Evolutionary conservation across 2,113 vertebrate species (phyloP), one percentile per base, ranked within the genome.

Genomic region (Spheniscus mendiculus): DNA sequence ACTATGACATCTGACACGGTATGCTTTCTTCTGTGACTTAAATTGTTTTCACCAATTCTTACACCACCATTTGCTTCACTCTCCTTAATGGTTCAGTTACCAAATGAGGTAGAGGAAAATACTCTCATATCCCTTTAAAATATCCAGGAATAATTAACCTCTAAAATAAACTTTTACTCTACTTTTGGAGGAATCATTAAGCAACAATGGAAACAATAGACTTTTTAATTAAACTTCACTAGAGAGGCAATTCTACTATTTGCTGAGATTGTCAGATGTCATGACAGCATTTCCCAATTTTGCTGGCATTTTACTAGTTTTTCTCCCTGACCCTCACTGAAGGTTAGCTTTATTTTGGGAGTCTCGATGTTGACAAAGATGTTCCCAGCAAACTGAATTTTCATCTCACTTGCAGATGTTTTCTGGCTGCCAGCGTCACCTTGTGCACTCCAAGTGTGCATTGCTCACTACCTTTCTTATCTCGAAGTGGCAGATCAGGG

Each of bases 211-310:
- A 93, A 95, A 96, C 58, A 78, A 87, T 40, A 90, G 86, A 40
- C 77, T 91, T 91, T 91, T 96, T 86, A 96, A 97, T 97, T 96
- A 96, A 96, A 87, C 81, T 96, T 92, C 78, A 94, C 67, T 78
- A 63, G 78, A 49, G 85, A 97, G 78, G 76, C 61, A 92, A 83
- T 95, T 87, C 40, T 90, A 52, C 36, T 89, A 83, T 91, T 87
- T 96, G 77, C 90, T 97, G 91, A 97, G 73, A 44, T 94, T 69
- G 59, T 77, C 83, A 76, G 91, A 77, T 70, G 44, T 66, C 49
- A 59, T 42, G 70, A 89, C 47, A 92, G 26, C 50, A 70, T 63
- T 92, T 83, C 53, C 36, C 26, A 66, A 20, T 92, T 97, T 81
- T 89, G 16, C 36, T 87, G 87, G 77, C 32, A 42, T 45, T 80